Conservation (phyloP, 2,888 invertebrate species). For the Exocentrus adspersus region DNA sequence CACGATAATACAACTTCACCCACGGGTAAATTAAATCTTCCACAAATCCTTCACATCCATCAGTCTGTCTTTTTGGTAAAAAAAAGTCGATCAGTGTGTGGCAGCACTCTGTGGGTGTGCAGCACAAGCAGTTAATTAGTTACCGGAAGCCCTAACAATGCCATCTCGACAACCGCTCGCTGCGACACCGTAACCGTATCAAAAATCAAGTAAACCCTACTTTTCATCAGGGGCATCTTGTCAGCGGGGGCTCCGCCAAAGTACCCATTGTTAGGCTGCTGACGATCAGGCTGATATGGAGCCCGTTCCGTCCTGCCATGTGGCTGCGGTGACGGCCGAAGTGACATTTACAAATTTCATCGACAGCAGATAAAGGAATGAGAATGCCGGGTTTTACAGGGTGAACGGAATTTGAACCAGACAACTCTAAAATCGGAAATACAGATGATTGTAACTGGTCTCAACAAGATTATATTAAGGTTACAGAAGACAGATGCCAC, state of each 20-base stretch:
- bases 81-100: slow-evolving; percentile 8
- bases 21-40: slow-evolving; percentile 2
- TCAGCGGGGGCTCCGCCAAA: slow-evolving; percentile 22
- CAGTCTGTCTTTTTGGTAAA: not conserved
- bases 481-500: too few relatives aligned
- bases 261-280: slow-evolving; percentile 25
- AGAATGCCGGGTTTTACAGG: not conserved
- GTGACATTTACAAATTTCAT: slow-evolving; percentile 20
- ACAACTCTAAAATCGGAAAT: not conserved
- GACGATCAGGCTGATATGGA: slow-evolving; percentile 17
- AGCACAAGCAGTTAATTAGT: slow-evolving; percentile 15
- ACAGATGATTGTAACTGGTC: too few relatives aligned
- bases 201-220: slow-evolving; percentile 25
- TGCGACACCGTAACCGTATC: slow-evolving; percentile 23
- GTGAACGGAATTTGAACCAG: not conserved
- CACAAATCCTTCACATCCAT: not conserved
- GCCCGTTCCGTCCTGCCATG: slow-evolving; percentile 7
- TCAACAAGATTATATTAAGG: too few relatives aligned
- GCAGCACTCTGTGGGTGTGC: slow-evolving; percentile 9
- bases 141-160: slow-evolving; percentile 24
- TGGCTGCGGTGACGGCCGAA: slow-evolving; percentile 3
- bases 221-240: slow-evolving; percentile 28
- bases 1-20: not conserved
- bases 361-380: slow-evolving; percentile 3
- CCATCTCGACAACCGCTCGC: slow-evolving; percentile 12